A percentile compares a stretch with the other conserved stretches of the same genome.
These are phyloP conservation scores for Hydropsyche tenuis DNA, from an alignment of 1,140 invertebrate species.

Conservation along the genomic window DNA sequence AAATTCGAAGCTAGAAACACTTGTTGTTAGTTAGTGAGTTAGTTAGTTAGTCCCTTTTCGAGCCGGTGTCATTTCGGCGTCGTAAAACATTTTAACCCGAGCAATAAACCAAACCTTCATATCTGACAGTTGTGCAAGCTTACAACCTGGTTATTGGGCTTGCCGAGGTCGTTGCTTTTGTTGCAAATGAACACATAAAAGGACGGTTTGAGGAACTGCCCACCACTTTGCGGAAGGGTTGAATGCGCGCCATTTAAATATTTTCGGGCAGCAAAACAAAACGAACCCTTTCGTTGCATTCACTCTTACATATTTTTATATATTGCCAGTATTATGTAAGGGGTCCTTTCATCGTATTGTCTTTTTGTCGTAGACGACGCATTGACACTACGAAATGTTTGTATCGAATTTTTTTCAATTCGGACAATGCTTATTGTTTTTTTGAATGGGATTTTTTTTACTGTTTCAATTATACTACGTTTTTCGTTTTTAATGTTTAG, in stretches of 20 bases:
- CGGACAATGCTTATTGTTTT: too few species aligned
- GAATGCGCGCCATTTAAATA: constrained; percentile 24
- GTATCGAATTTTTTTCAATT: too few species aligned
- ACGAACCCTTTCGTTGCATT: too few species aligned
- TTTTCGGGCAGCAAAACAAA: too few species aligned
- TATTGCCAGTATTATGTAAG: too few species aligned
- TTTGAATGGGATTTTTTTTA: too few species aligned
- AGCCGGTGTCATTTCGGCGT: constrained; percentile 19
- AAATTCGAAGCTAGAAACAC: too few species aligned
- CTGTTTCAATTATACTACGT: too few species aligned
- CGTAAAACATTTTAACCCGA: constrained; percentile 43
- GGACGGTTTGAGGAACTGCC: constrained; percentile 40
- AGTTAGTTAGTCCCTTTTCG: not conserved
- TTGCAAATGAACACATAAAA: constrained; percentile 44
- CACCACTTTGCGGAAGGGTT: constrained; percentile 40
- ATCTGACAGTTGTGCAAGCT: constrained; percentile 41
- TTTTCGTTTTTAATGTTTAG: too few species aligned
- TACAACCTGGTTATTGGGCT: constrained; percentile 35
- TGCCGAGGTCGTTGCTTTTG: constrained; percentile 34
- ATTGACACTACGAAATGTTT: too few species aligned
- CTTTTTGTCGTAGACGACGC: too few species aligned
- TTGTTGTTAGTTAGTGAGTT: constrained; percentile 17
- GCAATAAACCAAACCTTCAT: constrained; percentile 42
- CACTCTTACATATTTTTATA: not conserved
- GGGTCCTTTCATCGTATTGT: too few species aligned